Percentiles rank a stretch among this genome's conserved stretches.
phyloP scores from a whole-genome alignment of 2,797 vertebrate genomes.

The Schizopygopsis malacanthus region DNA sequence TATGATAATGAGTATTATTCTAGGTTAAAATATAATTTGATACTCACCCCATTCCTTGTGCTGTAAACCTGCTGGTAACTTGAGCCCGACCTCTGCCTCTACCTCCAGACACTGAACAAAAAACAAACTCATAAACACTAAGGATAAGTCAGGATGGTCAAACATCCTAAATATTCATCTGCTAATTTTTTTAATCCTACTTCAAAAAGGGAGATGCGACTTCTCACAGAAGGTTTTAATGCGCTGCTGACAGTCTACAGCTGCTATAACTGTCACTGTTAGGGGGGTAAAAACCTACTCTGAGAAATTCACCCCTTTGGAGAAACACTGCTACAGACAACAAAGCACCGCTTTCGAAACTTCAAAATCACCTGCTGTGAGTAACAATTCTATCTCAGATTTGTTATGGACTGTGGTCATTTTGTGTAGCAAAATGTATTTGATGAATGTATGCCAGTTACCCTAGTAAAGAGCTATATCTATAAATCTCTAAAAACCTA shows the following conservation, averaged over 20 bases:
- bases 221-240: not conserved
- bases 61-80: conserved; percentile 87
- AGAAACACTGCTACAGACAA: not conserved
- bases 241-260: not conserved
- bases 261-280: not conserved
- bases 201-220: not conserved
- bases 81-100: conserved; percentile 88
- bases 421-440: not conserved
- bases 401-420: not conserved
- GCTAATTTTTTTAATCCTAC: not conserved
- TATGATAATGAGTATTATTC: not conserved
- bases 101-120: conserved; percentile 83
- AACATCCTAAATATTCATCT: not conserved
- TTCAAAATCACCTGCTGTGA: conserved; percentile 2
- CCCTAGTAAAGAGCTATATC: not conserved
- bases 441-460: not conserved
- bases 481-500: not conserved
- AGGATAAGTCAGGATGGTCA: not conserved
- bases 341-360: not conserved
- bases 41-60: conserved; percentile 94
- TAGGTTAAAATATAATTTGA: not conserved
- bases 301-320: not conserved
- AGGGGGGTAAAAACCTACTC: conserved; percentile 6
- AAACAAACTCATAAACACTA: not conserved
- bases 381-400: not conserved